Evolutionary conservation across 2,888 invertebrate species (phyloP).

Genomic region (Bellardia bayeri): DNA sequence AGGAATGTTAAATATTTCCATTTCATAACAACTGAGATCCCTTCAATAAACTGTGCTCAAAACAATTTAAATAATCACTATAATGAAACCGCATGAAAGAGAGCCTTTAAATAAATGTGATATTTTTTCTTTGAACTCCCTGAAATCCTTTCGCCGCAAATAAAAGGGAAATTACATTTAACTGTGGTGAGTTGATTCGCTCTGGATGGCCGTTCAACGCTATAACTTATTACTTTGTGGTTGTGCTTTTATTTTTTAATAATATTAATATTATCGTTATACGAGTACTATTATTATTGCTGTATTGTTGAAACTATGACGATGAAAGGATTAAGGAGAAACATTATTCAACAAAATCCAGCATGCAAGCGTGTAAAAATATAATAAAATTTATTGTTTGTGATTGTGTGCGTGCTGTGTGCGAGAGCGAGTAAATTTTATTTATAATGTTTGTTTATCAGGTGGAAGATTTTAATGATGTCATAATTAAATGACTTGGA

Average conservation of each 20-base stretch:
- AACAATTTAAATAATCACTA: background rate
- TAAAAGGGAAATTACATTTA: background rate
- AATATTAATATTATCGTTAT: conserved; percentile 7
- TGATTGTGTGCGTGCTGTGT: background rate
- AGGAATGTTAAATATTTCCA: too few relatives aligned
- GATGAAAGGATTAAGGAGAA: conserved; percentile 42
- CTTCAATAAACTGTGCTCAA: too few relatives aligned
- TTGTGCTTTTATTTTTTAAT: conserved; percentile 14
- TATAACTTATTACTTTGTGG: conserved; percentile 24
- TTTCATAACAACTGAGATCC: too few relatives aligned
- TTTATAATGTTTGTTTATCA: conserved; percentile 67
- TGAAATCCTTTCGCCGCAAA: background rate
- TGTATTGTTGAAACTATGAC: conserved; percentile 11
- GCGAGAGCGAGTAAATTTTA: background rate
- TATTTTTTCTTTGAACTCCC: background rate
- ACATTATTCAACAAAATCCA: background rate
- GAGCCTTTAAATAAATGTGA: background rate
- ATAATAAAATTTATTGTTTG: conserved; percentile 22
- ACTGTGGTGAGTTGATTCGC: background rate
- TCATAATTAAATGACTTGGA: conserved; percentile 76
- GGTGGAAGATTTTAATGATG: conserved; percentile 76
- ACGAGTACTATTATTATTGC: conserved; percentile 19
- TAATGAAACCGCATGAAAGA: background rate
- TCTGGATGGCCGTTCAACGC: background rate
- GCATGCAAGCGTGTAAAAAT: background rate